Conservation (phyloP, 2,888 invertebrate genomes). For the Dryococelus australis region DNA sequence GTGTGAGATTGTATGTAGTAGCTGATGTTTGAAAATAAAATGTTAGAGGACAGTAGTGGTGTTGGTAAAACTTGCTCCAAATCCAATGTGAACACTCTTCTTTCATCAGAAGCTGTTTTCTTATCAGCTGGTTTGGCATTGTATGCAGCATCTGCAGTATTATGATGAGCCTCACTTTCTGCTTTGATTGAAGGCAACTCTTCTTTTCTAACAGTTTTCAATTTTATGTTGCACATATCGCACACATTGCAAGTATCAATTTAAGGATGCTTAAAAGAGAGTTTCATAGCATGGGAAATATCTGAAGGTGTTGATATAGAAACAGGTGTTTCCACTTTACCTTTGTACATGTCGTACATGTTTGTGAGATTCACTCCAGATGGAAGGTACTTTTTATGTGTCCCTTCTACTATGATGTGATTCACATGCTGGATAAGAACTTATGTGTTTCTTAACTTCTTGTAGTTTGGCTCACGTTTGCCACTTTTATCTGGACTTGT, state of each 20-base stretch:
- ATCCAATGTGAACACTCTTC: neutral
- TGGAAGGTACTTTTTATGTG: neutral
- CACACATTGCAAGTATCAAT: neutral
- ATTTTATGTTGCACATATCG: neutral
- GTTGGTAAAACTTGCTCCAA: neutral
- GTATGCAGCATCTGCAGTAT: neutral
- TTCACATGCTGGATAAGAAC: neutral
- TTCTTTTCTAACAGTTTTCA: neutral
- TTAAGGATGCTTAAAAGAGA: neutral
- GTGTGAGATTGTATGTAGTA: neutral
- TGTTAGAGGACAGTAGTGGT: neutral
- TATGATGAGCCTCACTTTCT: neutral
- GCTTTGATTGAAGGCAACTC: neutral
- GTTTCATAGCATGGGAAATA: neutral
- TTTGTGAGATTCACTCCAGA: neutral
- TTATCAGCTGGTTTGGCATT: neutral
- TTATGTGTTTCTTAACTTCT: neutral
- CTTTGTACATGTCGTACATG: constrained; percentile 10
- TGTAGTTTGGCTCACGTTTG: neutral
- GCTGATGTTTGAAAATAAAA: neutral
- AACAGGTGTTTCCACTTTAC: neutral
- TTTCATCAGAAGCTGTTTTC: neutral
- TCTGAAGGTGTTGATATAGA: neutral
- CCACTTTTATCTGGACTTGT: neutral
- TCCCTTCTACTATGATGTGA: neutral